Evolutionary conservation across 2,113 vertebrate genomes (phyloP), one percentile per base, ranked within the genome.

Genomic region (Tenebrosternarchus preto): DNA sequence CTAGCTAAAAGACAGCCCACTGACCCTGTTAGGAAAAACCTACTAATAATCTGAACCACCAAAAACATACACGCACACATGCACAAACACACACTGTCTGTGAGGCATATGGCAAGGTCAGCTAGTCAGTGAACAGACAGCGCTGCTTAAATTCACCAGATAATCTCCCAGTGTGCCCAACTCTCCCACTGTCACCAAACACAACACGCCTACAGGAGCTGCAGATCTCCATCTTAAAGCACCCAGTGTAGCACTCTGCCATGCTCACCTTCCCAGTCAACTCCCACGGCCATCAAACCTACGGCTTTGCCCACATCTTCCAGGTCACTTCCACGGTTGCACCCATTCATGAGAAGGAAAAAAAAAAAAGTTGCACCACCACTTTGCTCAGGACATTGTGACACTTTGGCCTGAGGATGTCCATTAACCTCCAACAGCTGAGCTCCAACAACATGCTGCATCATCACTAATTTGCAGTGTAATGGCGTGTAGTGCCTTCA

Each of bases 141-240:
- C 53, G n/a, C 73, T 73, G 78, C 61, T 24, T 80, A 77, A 78
- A 84, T 60, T 57, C 27, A 76, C 60, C 72, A 61, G 66, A 55
- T 75, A 81, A 84, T 77, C 79, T 84, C 75, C 24, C 69, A 80
- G 59, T 33, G 25, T 27, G 39, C 67, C 59, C 67, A 60, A 71
- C 55, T 46, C 74, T 77, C 83, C 74, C 50, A 81, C 78, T 73
- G 79, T 74, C 75, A 81, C 61, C 57, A 80, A 80, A 67, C 77
- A 79, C 74, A 80, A 67, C 77, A 79, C 74, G 77, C 53, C 73
- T 76, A 80, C 68, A 80, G 57, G 73, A 80, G 73, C 73, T 79
- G 79, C 73, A 73, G 61, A 29, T 53, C 63, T 56, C 72, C 72
- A 73, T 50, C 73, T 46, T 46, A 19, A 66, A 46, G 55, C 76